Percentiles rank a stretch among this genome's conserved stretches.
phyloP scores from a whole-genome alignment of 35 echinoderm and acorn worm species.

The Patiria miniata region DNA sequence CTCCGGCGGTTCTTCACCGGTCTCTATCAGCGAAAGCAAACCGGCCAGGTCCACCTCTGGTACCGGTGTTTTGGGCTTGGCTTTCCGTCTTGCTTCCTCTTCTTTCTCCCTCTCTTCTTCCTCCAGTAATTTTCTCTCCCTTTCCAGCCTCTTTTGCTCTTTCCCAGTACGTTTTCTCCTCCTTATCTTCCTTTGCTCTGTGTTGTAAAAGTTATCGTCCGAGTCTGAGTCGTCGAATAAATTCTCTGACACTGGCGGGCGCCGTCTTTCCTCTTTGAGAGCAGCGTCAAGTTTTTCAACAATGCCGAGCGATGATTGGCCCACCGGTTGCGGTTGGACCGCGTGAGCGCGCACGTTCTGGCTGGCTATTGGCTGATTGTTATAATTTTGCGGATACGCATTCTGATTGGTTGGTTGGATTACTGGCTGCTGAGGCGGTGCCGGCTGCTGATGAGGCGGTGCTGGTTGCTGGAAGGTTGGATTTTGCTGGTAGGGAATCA shows the following conservation, averaged over 20 bases:
- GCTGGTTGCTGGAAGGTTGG: background rate
- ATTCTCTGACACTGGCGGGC: background rate
- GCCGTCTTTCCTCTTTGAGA: background rate
- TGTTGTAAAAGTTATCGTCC: conserved; percentile 49
- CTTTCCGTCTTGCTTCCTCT: conserved; percentile 17
- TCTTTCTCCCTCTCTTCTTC: conserved; percentile 15
- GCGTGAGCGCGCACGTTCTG: background rate
- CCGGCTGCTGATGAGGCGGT: background rate
- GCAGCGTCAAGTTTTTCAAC: conserved; percentile 38
- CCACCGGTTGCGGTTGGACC: background rate
- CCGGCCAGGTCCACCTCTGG: background rate
- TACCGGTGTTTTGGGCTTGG: background rate
- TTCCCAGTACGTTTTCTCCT: conserved; percentile 36
- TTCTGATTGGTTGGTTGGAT: conserved; percentile 8
- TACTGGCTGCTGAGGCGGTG: background rate
- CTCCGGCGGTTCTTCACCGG: conserved; percentile 1
- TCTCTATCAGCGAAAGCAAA: conserved; percentile 4
- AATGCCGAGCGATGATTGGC: background rate
- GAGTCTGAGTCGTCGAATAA: conserved; percentile 40
- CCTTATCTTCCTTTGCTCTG: conserved; percentile 21
- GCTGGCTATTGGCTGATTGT: background rate
- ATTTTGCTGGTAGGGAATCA: conserved; percentile 8
- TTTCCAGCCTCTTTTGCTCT: conserved; percentile 30
- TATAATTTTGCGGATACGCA: background rate
- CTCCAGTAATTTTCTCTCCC: conserved; percentile 18